Evolutionary conservation across 2,888 invertebrate species (phyloP).

Genomic region (Clistopyga incitator): DNA sequence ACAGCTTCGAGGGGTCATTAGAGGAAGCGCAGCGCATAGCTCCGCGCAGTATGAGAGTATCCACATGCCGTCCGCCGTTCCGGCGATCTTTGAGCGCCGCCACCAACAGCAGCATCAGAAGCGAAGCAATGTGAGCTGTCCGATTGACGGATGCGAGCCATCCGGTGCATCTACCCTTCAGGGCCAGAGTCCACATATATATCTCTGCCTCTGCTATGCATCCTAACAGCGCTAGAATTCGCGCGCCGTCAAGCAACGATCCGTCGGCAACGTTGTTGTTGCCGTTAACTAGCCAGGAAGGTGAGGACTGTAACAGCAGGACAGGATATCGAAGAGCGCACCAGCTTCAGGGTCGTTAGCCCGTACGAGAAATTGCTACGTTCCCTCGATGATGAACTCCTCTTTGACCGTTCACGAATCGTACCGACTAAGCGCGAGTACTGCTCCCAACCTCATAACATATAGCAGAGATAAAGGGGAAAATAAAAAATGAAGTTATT

Average conservation of each 20-base stretch:
- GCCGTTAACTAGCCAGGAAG: conserved; percentile 52
- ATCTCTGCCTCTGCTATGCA: conserved; percentile 14
- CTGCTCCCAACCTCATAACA: conserved; percentile 23
- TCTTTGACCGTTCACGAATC: conserved; percentile 38
- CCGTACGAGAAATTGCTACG: conserved; percentile 25
- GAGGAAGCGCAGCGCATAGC: conserved; percentile 69
- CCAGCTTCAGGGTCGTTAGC: conserved; percentile 40
- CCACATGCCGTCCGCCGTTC: conserved; percentile 53
- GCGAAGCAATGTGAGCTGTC: conserved; percentile 66
- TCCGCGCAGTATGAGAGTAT: conserved; percentile 27
- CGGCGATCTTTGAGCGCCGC: conserved; percentile 53
- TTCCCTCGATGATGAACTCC: conserved; percentile 6
- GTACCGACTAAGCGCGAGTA: background rate
- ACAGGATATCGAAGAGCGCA: conserved; percentile 14
- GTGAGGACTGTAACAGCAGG: conserved; percentile 36
- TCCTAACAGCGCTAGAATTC: conserved; percentile 52
- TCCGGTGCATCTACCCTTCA: conserved; percentile 52
- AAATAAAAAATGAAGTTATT: conserved; percentile 2
- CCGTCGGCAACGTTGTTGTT: conserved; percentile 34
- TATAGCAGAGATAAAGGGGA: conserved; percentile 19
- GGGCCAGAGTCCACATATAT: conserved; percentile 23
- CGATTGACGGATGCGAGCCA: conserved; percentile 69
- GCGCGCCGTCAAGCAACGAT: conserved; percentile 45
- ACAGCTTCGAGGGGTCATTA: conserved; percentile 78
- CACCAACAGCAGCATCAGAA: conserved; percentile 52